These are phyloP conservation scores for Poliocrania exsul DNA, from an alignment of 2,797 vertebrate species.

Conservation along the genomic window DNA sequence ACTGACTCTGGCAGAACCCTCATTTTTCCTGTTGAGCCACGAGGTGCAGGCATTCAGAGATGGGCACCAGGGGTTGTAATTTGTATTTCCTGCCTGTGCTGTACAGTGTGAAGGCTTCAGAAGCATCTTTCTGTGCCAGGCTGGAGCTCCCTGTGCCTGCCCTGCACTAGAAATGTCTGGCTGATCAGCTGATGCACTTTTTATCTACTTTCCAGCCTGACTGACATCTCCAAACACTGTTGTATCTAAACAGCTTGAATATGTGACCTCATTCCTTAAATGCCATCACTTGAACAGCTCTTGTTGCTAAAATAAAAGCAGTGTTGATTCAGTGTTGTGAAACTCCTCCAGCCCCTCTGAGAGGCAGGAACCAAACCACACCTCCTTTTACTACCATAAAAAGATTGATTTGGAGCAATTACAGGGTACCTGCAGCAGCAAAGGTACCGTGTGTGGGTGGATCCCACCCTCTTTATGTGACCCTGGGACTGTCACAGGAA, in stretches of 20 bases:
- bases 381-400: background rate
- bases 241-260: conserved; percentile 64
- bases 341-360: conserved; percentile 32
- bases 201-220: conserved; percentile 51
- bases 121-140: background rate
- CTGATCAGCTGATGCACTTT: conserved; percentile 23
- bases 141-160: background rate
- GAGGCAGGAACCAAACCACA: background rate
- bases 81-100: background rate
- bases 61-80: background rate
- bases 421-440: background rate
- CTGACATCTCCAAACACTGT: conserved; percentile 56
- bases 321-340: conserved; percentile 33
- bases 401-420: background rate
- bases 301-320: conserved; percentile 65
- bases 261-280: conserved; percentile 72
- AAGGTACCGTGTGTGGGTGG: fast-evolving
- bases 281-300: conserved; percentile 58
- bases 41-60: background rate
- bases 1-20: background rate
- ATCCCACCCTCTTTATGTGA: background rate
- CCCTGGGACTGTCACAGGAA: background rate
- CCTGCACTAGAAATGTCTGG: background rate
- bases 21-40: background rate
- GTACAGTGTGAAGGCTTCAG: background rate